Percentiles rank a stretch among this genome's conserved stretches.
Evolutionary conservation across 2,888 invertebrate species (phyloP).

Genomic region (Ectemnius cavifrons): DNA sequence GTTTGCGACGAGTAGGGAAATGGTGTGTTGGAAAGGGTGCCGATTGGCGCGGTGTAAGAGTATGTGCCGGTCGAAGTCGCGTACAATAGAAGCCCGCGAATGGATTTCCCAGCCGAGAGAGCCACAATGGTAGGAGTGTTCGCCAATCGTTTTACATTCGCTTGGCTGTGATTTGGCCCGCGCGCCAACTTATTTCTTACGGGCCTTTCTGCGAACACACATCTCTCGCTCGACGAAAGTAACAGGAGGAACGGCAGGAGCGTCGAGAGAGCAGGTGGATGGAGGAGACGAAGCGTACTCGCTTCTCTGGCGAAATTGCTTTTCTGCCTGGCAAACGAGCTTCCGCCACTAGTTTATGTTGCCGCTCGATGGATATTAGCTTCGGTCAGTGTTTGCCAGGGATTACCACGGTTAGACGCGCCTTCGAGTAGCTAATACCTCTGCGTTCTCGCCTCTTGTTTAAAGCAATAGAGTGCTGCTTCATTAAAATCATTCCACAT

Average conservation of each 20-base stretch:
- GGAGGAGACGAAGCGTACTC: slow-evolving; percentile 11
- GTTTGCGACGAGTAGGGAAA: no score
- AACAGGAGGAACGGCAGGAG: neutral
- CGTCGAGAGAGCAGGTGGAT: slow-evolving; percentile 13
- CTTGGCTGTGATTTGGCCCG: slow-evolving; percentile 52
- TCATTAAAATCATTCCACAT: no score
- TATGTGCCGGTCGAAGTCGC: neutral
- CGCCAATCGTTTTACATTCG: slow-evolving; percentile 59
- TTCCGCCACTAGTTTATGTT: slow-evolving; percentile 8
- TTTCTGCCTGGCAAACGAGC: slow-evolving; percentile 23
- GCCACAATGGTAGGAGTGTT: slow-evolving; percentile 22
- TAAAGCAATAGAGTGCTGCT: no score
- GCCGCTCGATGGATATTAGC: slow-evolving; percentile 10
- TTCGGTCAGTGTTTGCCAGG: slow-evolving; percentile 7
- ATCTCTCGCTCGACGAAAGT: slow-evolving; percentile 19
- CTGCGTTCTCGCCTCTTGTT: no score
- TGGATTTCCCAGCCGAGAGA: slow-evolving; percentile 52
- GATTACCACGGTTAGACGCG: neutral
- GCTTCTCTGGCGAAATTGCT: slow-evolving; percentile 23
- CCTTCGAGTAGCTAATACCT: no score
- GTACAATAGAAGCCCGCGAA: slow-evolving; percentile 52
- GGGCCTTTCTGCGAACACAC: slow-evolving; percentile 23
- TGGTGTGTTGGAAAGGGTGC: neutral
- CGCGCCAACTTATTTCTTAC: slow-evolving; percentile 61
- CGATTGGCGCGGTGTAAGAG: neutral